Evolutionary conservation across 2,113 vertebrate species (phyloP).

Genomic region (Leptosomus discolor): DNA sequence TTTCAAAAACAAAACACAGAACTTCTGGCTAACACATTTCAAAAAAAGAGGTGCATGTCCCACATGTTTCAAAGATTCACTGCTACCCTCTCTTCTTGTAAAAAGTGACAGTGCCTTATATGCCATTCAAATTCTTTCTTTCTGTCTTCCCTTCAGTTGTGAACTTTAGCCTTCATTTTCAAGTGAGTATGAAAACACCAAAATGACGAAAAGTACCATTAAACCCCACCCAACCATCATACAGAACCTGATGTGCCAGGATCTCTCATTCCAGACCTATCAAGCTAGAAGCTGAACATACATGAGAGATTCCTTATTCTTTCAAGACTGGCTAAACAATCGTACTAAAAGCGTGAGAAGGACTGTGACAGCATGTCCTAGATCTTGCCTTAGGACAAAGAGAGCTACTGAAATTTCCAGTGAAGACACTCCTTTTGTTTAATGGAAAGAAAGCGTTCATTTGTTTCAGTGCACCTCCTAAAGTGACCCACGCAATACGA

Average conservation of each 20-base stretch:
- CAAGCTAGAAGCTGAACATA: neutral
- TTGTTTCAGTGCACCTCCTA: neutral
- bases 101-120: neutral
- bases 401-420: neutral
- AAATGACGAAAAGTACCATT: neutral
- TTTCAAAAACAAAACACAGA: neutral
- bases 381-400: conserved; percentile 45
- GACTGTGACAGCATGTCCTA: neutral
- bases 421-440: conserved; percentile 13
- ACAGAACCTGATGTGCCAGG: neutral
- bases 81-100: neutral
- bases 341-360: neutral
- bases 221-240: neutral
- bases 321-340: neutral
- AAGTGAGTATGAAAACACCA: neutral
- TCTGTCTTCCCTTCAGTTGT: neutral
- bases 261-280: neutral
- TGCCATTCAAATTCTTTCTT: neutral
- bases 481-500: neutral
- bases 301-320: neutral
- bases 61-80: neutral
- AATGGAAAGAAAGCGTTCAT: conserved; percentile 10
- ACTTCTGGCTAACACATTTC: neutral
- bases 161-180: neutral
- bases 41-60: neutral